Percentiles rank a stretch among this genome's conserved stretches.
Conservation (phyloP, 2,888 invertebrate genomes). For the Sceliomorpha sp. region DNA sequence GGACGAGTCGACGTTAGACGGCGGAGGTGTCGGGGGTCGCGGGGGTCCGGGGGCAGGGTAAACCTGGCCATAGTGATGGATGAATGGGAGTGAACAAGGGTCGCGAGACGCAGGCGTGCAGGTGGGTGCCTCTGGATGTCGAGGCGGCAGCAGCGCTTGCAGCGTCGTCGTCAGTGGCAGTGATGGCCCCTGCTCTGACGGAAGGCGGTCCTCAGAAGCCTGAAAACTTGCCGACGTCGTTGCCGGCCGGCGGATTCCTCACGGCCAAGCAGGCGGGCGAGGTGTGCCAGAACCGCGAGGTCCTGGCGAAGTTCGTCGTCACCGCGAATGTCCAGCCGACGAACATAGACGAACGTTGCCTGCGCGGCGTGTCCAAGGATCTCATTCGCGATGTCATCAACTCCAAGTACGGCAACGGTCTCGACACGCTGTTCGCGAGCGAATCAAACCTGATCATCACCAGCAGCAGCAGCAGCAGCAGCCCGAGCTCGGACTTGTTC, state of each 20-base stretch:
- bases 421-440: conserved; percentile 73
- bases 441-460: conserved; percentile 68
- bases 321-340: conserved; percentile 78
- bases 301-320: conserved; percentile 77
- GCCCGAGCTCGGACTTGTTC: conserved; percentile 71
- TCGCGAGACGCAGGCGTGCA: conserved; percentile 68
- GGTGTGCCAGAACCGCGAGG: conserved; percentile 77
- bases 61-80: conserved; percentile 67
- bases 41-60: too few species aligned
- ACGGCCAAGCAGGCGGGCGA: conserved; percentile 77
- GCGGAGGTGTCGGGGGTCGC: too few species aligned
- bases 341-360: conserved; percentile 77
- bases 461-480: conserved; percentile 25
- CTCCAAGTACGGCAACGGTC: conserved; percentile 75
- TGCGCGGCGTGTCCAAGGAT: conserved; percentile 76
- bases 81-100: conserved; percentile 79
- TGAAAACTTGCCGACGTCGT: conserved; percentile 76
- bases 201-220: conserved; percentile 83
- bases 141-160: conserved; percentile 78
- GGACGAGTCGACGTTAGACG: too few species aligned
- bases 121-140: conserved; percentile 79
- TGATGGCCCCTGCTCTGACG: conserved; percentile 97
- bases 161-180: conserved; percentile 83
- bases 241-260: conserved; percentile 77
- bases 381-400: conserved; percentile 79